Percentiles rank a stretch among this genome's conserved stretches.
Evolutionary conservation across 2,888 invertebrate species (phyloP).

Genomic region (Thyatira batis): DNA sequence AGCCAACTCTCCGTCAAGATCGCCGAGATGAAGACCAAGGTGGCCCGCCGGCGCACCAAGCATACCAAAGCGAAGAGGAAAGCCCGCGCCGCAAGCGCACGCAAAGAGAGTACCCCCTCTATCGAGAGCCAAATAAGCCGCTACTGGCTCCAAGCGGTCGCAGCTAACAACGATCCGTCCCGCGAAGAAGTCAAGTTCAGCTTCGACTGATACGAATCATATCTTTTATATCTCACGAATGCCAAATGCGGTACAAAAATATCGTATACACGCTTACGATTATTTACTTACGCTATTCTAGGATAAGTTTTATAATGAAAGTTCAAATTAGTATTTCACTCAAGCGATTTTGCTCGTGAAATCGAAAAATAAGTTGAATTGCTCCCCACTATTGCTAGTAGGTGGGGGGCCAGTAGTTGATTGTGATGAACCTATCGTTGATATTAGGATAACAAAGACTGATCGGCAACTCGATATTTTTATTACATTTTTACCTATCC

Average conservation of each 20-base stretch:
- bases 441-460: constrained; percentile 54
- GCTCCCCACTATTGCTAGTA: background rate
- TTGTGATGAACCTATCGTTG: constrained; percentile 15
- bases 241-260: background rate
- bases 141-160: constrained; percentile 84
- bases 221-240: constrained; percentile 5
- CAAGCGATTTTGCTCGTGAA: constrained; percentile 27
- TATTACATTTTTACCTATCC: constrained; percentile 34
- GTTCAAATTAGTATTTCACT: constrained; percentile 53
- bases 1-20: constrained; percentile 93
- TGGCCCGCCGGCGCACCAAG: constrained; percentile 77
- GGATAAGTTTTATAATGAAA: constrained; percentile 19
- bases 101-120: constrained; percentile 89
- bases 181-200: constrained; percentile 79
- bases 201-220: constrained; percentile 57
- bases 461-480: constrained; percentile 52
- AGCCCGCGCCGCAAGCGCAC: constrained; percentile 60
- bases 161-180: constrained; percentile 80
- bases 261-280: background rate
- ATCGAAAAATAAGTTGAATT: constrained; percentile 7
- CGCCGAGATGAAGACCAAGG: constrained; percentile 91
- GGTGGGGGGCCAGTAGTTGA: constrained; percentile 10
- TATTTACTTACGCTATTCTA: background rate
- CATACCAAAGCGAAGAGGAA: constrained; percentile 71
- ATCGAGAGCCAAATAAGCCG: constrained; percentile 90